Percentiles rank a stretch among this genome's conserved stretches.
Conservation (phyloP, 1,140 invertebrate genomes). For the Listronotus oregonensis region DNA sequence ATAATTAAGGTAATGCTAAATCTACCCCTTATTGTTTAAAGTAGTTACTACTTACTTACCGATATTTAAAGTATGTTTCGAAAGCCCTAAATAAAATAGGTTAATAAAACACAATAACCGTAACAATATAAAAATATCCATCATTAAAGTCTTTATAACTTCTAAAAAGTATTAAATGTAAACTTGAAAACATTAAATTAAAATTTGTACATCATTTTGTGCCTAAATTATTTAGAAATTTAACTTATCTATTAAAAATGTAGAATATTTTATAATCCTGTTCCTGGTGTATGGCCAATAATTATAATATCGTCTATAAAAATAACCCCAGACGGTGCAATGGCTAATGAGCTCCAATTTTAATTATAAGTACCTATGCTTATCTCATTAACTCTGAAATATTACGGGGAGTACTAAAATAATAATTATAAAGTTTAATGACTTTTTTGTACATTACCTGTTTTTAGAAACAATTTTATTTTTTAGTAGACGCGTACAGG, state of each 20-base stretch:
- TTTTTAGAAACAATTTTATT: neutral
- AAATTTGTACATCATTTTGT: too few relatives aligned
- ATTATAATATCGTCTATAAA: conserved; percentile 21
- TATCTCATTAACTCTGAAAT: neutral
- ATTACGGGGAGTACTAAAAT: neutral
- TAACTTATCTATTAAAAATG: conserved; percentile 5
- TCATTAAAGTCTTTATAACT: too few relatives aligned
- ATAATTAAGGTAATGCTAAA: too few relatives aligned
- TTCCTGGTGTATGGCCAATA: conserved; percentile 21
- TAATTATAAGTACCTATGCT: conserved; percentile 7
- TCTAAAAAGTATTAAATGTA: too few relatives aligned
- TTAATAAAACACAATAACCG: neutral
- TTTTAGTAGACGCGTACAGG: neutral
- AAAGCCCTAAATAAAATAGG: neutral
- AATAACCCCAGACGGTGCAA: conserved; percentile 15
- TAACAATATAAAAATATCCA: neutral
- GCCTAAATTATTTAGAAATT: neutral
- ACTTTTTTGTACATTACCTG: too few relatives aligned
- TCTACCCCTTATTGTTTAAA: too few relatives aligned
- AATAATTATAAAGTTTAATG: neutral
- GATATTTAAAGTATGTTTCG: neutral
- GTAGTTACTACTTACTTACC: neutral
- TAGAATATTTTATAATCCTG: conserved; percentile 13
- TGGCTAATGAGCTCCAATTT: conserved; percentile 12
- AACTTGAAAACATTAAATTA: too few relatives aligned